These are phyloP conservation scores for Cyphomyrus plagiostoma DNA, from an alignment of 2,113 vertebrate genomes.

Conservation along the genomic window DNA sequence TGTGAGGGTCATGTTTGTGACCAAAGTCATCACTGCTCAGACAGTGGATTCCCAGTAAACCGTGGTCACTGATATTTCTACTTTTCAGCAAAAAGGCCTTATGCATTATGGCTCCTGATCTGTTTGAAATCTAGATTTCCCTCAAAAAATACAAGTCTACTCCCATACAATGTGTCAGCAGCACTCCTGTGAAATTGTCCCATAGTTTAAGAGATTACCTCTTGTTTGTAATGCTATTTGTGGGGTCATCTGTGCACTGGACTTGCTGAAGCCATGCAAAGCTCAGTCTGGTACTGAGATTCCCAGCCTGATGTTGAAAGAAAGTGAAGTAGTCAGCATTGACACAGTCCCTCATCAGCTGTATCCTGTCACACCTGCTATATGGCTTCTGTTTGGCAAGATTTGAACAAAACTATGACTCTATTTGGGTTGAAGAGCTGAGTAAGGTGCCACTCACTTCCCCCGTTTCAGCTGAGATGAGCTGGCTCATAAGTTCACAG, in stretches of 20 bases:
- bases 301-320: background rate
- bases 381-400: background rate
- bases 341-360: background rate
- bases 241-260: background rate
- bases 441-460: background rate
- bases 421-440: background rate
- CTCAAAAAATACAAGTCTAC: background rate
- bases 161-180: background rate
- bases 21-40: background rate
- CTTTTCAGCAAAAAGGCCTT: background rate
- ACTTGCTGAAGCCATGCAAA: background rate
- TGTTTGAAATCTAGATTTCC: background rate
- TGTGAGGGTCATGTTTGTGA: conserved; percentile 3
- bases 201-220: background rate
- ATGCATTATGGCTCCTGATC: background rate
- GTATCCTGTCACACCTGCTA: background rate
- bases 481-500: background rate
- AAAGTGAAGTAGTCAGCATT: background rate
- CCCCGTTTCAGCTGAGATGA: background rate
- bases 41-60: background rate
- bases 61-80: background rate
- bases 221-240: background rate
- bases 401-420: background rate
- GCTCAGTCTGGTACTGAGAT: background rate
- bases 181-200: background rate